These are phyloP conservation scores for Rhynchophorus ferrugineus DNA, from an alignment of 1,140 invertebrate genomes.

Conservation along the genomic window DNA sequence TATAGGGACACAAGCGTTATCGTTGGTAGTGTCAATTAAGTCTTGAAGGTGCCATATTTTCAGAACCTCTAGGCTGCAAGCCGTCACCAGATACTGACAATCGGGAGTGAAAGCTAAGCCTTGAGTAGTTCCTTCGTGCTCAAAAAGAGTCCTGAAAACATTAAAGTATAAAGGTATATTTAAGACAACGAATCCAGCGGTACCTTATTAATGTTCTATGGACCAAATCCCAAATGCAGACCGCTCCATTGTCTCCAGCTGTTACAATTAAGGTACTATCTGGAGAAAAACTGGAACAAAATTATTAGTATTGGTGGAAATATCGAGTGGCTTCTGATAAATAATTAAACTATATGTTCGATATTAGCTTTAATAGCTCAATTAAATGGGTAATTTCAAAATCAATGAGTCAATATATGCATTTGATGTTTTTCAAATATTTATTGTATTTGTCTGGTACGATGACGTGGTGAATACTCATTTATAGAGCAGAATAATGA, in stretches of 20 bases:
- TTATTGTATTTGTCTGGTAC: too few species aligned
- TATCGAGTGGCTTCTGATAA: neutral
- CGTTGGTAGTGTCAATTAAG: constrained; percentile 40
- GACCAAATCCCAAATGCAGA: constrained; percentile 66
- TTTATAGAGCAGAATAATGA: too few species aligned
- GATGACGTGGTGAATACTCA: too few species aligned
- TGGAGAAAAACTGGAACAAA: constrained; percentile 50
- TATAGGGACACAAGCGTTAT: constrained; percentile 35
- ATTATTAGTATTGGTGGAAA: neutral
- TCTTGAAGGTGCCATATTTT: constrained; percentile 55
- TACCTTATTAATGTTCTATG: constrained; percentile 54
- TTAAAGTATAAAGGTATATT: neutral
- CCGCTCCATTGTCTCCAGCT: constrained; percentile 65
- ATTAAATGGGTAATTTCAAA: too few species aligned
- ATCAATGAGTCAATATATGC: too few species aligned
- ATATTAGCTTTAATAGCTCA: too few species aligned
- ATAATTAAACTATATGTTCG: too few species aligned
- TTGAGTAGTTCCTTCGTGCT: constrained; percentile 61
- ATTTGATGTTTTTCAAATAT: too few species aligned
- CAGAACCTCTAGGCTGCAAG: constrained; percentile 58
- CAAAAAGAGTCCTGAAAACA: constrained; percentile 49
- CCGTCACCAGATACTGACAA: constrained; percentile 56
- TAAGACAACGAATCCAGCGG: neutral
- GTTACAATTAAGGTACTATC: constrained; percentile 59
- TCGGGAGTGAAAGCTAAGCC: constrained; percentile 59